phyloP scores from a whole-genome alignment of 2,888 invertebrate species.

The Emmelina monodactyla region DNA sequence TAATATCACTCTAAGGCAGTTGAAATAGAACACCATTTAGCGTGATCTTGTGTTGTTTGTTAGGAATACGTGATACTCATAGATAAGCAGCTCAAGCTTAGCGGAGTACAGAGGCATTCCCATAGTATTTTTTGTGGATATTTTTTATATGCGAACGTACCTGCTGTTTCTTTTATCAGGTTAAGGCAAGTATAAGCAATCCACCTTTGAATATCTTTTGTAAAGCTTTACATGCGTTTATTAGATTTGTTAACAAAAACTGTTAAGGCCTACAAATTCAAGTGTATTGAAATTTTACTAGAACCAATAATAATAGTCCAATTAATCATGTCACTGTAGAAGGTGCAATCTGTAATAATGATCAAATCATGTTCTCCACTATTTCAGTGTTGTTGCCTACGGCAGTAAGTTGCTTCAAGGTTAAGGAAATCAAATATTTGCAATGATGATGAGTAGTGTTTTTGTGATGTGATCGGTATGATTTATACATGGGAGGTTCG shows the following conservation, averaged over 20 bases:
- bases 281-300: too few species aligned
- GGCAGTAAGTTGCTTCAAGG: slow-evolving; percentile 50
- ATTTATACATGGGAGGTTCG: slow-evolving; percentile 46
- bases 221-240: too few species aligned
- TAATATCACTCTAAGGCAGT: not conserved
- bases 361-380: too few species aligned
- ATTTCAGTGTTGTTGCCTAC: too few species aligned
- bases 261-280: too few species aligned
- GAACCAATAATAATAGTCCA: too few species aligned
- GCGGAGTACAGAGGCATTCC: slow-evolving; percentile 32
- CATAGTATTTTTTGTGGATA: slow-evolving; percentile 25
- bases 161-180: too few species aligned
- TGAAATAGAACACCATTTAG: slow-evolving; percentile 18
- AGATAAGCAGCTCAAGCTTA: slow-evolving; percentile 2
- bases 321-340: too few species aligned
- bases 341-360: too few species aligned
- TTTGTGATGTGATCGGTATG: slow-evolving; percentile 40
- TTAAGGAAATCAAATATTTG: slow-evolving; percentile 44
- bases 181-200: too few species aligned
- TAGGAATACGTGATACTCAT: not conserved
- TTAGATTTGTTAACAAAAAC: too few species aligned
- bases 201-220: too few species aligned
- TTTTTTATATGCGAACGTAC: not conserved
- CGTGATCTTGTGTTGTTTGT: not conserved
- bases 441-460: slow-evolving; percentile 42